A percentile compares a stretch with the other conserved stretches of the same genome.
Evolutionary conservation across 2,113 vertebrate species (phyloP).

Genomic region (Romanogobio albipinnatus): DNA sequence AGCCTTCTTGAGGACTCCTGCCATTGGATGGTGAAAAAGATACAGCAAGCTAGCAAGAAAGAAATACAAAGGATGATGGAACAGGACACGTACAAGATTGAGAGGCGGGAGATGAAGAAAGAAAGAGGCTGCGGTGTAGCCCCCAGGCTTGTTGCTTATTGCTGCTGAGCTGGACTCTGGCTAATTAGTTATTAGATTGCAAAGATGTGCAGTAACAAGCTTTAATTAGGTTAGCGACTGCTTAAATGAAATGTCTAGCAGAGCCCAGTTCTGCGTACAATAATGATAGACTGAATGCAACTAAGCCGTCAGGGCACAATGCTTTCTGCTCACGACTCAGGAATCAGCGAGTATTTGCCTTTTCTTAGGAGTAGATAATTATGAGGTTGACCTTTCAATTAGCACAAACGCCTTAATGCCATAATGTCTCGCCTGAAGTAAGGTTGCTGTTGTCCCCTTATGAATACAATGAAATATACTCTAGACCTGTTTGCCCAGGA

Average conservation of each 20-base stretch:
- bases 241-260: constrained; percentile 74
- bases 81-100: not conserved
- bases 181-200: constrained; percentile 87
- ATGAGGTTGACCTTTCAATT: constrained; percentile 60
- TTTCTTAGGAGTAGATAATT: constrained; percentile 46
- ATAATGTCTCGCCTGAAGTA: constrained; percentile 26
- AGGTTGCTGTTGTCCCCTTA: constrained; percentile 28
- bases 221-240: constrained; percentile 74
- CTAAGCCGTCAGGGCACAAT: constrained; percentile 35
- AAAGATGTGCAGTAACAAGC: constrained; percentile 71
- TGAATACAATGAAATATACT: not conserved
- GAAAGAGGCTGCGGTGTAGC: constrained; percentile 41
- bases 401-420: constrained; percentile 45
- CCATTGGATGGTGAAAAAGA: not conserved
- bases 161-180: constrained; percentile 75
- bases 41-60: not conserved
- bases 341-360: not conserved
- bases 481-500: not conserved
- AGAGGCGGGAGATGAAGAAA: not conserved
- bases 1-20: not conserved
- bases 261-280: constrained; percentile 49
- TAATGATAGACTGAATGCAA: constrained; percentile 54
- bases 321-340: not conserved
- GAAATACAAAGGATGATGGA: not conserved
- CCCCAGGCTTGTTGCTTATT: constrained; percentile 51